These are phyloP conservation scores for Acleris sparsana DNA, from an alignment of 2,888 invertebrate genomes.

Conservation along the genomic window DNA sequence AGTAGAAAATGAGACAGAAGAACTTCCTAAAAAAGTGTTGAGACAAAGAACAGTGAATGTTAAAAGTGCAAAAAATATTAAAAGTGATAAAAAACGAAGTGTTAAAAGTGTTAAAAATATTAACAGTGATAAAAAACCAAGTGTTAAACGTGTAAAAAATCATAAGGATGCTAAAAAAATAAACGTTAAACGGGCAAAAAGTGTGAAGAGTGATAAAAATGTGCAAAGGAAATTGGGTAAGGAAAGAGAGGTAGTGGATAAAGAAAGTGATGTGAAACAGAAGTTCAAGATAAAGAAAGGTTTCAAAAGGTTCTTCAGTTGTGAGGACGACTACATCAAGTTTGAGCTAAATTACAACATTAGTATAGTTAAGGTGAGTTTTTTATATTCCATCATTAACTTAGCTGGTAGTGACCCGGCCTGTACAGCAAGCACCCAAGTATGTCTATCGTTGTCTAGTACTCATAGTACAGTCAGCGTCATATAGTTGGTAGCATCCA, in stretches of 20 bases:
- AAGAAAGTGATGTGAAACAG: background rate
- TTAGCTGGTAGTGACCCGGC: too few species aligned
- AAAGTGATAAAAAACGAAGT: background rate
- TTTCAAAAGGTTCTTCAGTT: constrained; percentile 30
- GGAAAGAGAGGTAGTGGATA: background rate
- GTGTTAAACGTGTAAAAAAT: too few species aligned
- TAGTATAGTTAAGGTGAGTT: constrained; percentile 27
- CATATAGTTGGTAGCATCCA: too few species aligned
- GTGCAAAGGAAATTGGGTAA: constrained; percentile 8
- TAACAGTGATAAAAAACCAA: background rate
- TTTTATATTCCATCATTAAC: too few species aligned
- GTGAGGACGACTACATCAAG: constrained; percentile 32
- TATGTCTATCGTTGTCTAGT: too few species aligned
- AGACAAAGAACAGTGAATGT: constrained; percentile 15
- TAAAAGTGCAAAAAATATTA: background rate
- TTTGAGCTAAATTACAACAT: constrained; percentile 34
- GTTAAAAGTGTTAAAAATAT: constrained; percentile 2
- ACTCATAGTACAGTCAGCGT: too few species aligned
- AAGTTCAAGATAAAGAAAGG: constrained; percentile 14
- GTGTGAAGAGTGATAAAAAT: background rate
- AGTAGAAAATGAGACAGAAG: constrained; percentile 1
- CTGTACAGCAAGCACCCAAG: too few species aligned
- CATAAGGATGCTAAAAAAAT: background rate
- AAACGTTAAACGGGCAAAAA: too few species aligned
- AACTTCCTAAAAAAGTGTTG: constrained; percentile 18